Evolutionary conservation across 2,888 invertebrate genomes (phyloP).

Genomic region (Tenodera sinensis): DNA sequence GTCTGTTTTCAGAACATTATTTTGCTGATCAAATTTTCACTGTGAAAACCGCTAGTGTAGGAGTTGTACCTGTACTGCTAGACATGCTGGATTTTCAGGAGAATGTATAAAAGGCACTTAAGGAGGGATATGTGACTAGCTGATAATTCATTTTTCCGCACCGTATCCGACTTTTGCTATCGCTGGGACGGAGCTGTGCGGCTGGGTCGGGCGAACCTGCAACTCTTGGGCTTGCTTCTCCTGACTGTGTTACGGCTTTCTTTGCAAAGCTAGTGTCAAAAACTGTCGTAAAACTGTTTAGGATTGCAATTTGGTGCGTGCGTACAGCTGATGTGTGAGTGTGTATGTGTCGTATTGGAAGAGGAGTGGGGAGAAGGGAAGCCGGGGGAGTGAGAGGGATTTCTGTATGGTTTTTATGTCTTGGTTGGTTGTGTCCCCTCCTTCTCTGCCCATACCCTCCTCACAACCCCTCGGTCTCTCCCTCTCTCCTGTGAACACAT

Average conservation of each 20-base stretch:
- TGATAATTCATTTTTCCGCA: background rate
- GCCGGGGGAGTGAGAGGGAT: background rate
- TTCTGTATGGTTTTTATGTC: slow-evolving; percentile 29
- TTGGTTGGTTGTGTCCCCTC: slow-evolving; percentile 28
- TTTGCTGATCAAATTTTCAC: slow-evolving; percentile 50
- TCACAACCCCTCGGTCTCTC: slow-evolving; percentile 3
- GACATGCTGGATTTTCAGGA: slow-evolving; percentile 3
- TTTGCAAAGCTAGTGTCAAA: background rate
- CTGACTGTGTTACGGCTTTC: background rate
- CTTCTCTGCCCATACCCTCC: slow-evolving; percentile 4
- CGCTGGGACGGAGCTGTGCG: background rate
- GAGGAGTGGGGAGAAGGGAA: background rate
- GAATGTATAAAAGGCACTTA: background rate
- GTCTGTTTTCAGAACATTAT: slow-evolving; percentile 49
- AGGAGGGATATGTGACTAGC: background rate
- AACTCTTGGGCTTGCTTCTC: background rate
- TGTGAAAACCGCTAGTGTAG: slow-evolving; percentile 33
- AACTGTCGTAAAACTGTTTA: slow-evolving; percentile 1
- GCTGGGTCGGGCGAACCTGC: background rate
- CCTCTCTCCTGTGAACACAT: slow-evolving; percentile 10
- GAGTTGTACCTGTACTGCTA: slow-evolving; percentile 12
- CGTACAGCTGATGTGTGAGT: background rate
- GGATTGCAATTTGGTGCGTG: slow-evolving; percentile 5
- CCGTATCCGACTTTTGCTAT: background rate
- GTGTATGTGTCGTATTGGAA: background rate